A percentile compares a stretch with the other conserved stretches of the same genome.
These are phyloP conservation scores for Stegophylla sp. DNA, from an alignment of 2,888 invertebrate species.

Conservation along the genomic window DNA sequence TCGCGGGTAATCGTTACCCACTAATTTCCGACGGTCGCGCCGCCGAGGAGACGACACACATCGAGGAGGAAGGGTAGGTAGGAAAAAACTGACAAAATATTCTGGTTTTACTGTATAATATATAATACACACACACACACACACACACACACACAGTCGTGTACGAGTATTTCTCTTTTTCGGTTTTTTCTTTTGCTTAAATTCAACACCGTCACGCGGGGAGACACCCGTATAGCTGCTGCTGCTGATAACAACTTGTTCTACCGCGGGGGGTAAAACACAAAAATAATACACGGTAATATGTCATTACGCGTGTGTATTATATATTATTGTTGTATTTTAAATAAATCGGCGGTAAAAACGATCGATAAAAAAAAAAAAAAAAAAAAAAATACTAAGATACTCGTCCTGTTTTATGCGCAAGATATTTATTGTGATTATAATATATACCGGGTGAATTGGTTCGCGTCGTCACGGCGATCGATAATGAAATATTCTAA, in stretches of 20 bases:
- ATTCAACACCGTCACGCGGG: not conserved
- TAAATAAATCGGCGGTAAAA: not conserved
- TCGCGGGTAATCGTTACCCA: conserved; percentile 45
- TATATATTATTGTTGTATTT: too few relatives aligned
- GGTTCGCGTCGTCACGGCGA: not conserved
- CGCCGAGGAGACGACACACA: not conserved
- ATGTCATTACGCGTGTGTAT: not conserved
- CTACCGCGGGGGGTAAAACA: not conserved
- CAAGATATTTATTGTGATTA: not conserved
- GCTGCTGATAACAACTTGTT: conserved; percentile 37
- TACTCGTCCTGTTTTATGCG: not conserved
- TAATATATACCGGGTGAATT: not conserved
- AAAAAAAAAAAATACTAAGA: not conserved
- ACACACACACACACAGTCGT: not conserved
- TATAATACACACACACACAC: not conserved
- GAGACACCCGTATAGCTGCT: conserved; percentile 22
- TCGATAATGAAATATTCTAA: conserved; percentile 9
- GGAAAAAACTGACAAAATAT: not conserved
- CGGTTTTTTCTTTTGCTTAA: not conserved
- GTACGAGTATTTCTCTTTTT: conserved; percentile 20
- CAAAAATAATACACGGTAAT: not conserved
- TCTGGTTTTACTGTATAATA: conserved; percentile 8
- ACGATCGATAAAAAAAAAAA: not conserved
- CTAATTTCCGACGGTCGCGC: conserved; percentile 34
- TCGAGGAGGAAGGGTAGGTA: not conserved